A percentile compares a stretch with the other conserved stretches of the same genome.
Evolutionary conservation across 2,797 vertebrate species (phyloP).

Genomic region (Falco cherrug): DNA sequence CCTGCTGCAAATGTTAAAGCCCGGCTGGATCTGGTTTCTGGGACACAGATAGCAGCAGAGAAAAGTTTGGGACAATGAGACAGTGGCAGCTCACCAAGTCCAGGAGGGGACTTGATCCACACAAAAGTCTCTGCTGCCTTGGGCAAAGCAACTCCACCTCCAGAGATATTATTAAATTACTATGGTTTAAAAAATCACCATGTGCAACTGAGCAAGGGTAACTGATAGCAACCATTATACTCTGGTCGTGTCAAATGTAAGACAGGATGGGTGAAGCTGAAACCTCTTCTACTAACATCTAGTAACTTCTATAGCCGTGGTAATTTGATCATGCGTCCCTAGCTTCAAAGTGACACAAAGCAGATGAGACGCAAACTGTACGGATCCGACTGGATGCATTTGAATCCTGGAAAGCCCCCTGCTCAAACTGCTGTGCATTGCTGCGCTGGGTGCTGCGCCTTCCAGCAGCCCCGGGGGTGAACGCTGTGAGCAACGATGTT

Average conservation of each 20-base stretch:
- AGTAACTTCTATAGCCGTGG: background rate
- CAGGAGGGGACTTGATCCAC: background rate
- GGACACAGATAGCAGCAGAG: background rate
- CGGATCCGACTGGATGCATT: background rate
- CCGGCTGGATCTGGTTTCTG: background rate
- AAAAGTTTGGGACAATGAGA: background rate
- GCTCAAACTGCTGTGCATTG: background rate
- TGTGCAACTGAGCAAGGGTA: background rate
- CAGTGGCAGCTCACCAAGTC: background rate
- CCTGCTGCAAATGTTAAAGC: background rate
- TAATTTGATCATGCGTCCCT: background rate
- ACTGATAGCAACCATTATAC: background rate
- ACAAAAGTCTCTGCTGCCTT: background rate
- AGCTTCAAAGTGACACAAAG: background rate
- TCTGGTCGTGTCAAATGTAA: background rate
- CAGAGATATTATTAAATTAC: background rate
- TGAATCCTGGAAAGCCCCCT: background rate
- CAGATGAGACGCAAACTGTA: background rate
- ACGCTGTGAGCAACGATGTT: fast-evolving
- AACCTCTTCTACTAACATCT: background rate
- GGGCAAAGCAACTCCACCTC: background rate
- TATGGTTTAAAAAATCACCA: background rate
- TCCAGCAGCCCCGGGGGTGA: background rate
- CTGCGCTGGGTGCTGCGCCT: background rate
- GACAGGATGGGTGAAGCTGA: background rate